Conservation (phyloP, 2,888 invertebrate genomes). For the Mantis religiosa region DNA sequence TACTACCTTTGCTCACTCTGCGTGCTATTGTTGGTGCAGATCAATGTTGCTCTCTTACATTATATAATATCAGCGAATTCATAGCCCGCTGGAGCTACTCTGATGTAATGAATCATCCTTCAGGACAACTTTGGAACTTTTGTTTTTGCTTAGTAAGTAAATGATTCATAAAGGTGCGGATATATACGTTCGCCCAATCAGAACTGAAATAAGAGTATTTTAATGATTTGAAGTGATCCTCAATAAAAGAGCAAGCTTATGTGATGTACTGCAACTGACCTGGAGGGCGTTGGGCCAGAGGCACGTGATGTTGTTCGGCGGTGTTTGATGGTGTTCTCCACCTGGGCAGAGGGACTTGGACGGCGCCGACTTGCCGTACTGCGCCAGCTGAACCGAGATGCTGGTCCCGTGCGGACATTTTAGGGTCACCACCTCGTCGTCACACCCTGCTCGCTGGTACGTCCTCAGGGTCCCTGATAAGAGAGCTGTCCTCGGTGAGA, state of each 20-base stretch:
- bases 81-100: too few species aligned
- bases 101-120: too few species aligned
- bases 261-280: conserved; percentile 51
- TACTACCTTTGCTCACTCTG: too few species aligned
- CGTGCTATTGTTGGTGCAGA: too few species aligned
- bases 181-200: not conserved
- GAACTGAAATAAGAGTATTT: not conserved
- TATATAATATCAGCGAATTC: too few species aligned
- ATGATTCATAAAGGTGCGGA: too few species aligned
- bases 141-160: too few species aligned
- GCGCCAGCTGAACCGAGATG: conserved; percentile 86
- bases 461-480: conserved; percentile 86
- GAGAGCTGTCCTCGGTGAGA: conserved; percentile 60
- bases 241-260: not conserved
- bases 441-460: conserved; percentile 88
- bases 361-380: conserved; percentile 71
- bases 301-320: conserved; percentile 59
- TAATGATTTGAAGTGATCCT: not conserved
- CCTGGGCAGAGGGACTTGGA: conserved; percentile 51
- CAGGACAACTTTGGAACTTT: too few species aligned
- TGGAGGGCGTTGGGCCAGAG: conserved; percentile 73
- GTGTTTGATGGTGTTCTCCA: conserved; percentile 47
- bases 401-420: conserved; percentile 89
- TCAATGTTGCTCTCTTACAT: too few species aligned
- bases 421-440: conserved; percentile 80